These are phyloP conservation scores for Phrynocephalus vlangalii DNA, from an alignment of 2,797 vertebrate genomes.

Conservation along the genomic window DNA sequence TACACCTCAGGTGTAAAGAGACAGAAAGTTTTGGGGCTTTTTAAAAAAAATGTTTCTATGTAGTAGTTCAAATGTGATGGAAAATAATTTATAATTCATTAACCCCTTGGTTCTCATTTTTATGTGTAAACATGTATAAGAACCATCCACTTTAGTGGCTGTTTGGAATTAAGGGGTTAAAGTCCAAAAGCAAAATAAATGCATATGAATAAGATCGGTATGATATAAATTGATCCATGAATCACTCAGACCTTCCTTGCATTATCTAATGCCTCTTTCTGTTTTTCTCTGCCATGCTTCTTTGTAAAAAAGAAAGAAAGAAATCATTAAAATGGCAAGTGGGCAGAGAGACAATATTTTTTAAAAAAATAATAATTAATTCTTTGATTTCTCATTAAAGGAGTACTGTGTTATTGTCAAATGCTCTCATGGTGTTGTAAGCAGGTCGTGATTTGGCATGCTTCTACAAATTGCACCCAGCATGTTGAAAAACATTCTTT, in stretches of 20 bases:
- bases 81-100: conserved; percentile 52
- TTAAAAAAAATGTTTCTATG: neutral
- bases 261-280: conserved; percentile 54
- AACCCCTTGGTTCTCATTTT: conserved; percentile 54
- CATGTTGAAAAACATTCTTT: conserved; percentile 87
- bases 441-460: conserved; percentile 86
- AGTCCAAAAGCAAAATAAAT: conserved; percentile 49
- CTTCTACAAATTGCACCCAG: conserved; percentile 86
- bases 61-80: conserved; percentile 47
- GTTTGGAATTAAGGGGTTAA: conserved; percentile 58
- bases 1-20: conserved; percentile 80
- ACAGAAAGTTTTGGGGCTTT: conserved; percentile 47
- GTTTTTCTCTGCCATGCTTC: conserved; percentile 74
- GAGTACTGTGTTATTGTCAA: conserved; percentile 65
- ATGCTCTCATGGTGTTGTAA: conserved; percentile 76
- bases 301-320: conserved; percentile 1
- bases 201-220: conserved; percentile 41
- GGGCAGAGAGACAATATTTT: conserved; percentile 69
- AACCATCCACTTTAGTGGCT: conserved; percentile 44
- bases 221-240: conserved; percentile 58
- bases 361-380: conserved; percentile 57
- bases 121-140: conserved; percentile 47
- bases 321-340: conserved; percentile 45
- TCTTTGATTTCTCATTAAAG: conserved; percentile 65
- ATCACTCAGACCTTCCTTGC: conserved; percentile 47